Evolutionary conservation across 2,888 invertebrate genomes (phyloP).

Genomic region (Rhamnusium bicolor): DNA sequence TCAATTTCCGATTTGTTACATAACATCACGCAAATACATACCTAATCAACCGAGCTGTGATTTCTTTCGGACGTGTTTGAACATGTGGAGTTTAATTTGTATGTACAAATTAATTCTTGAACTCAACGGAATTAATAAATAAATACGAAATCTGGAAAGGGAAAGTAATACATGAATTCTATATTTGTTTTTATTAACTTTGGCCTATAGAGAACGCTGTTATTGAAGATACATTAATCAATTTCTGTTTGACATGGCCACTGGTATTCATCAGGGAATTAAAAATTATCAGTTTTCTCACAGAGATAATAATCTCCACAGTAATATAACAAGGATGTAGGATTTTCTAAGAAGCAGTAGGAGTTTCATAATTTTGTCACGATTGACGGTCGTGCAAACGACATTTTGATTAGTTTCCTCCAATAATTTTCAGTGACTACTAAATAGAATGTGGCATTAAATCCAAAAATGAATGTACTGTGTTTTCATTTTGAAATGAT

Average conservation of each 20-base stretch:
- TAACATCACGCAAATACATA: background rate
- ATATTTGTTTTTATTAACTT: constrained; percentile 4
- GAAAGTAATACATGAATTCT: constrained; percentile 4
- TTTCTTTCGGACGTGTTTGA: background rate
- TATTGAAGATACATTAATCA: constrained; percentile 12
- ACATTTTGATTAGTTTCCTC: background rate
- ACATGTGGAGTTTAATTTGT: background rate
- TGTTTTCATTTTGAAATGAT: too few species aligned
- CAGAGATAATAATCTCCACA: background rate
- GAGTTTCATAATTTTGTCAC: background rate
- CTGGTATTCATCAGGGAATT: constrained; percentile 1
- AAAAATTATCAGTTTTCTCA: constrained; percentile 7
- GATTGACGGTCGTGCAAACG: background rate
- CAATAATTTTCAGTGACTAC: too few species aligned
- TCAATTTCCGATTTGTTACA: background rate
- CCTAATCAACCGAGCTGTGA: background rate
- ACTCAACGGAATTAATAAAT: constrained; percentile 1
- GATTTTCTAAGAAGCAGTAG: background rate
- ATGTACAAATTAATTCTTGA: constrained; percentile 7
- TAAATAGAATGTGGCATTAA: too few species aligned
- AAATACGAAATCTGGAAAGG: background rate
- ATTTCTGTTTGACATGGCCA: background rate
- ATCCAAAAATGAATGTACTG: too few species aligned
- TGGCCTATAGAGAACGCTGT: background rate
- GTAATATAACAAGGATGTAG: background rate